Base-by-base conservation (phyloP, 2,888 invertebrate genomes). In the Lydus trimaculatus region DNA sequence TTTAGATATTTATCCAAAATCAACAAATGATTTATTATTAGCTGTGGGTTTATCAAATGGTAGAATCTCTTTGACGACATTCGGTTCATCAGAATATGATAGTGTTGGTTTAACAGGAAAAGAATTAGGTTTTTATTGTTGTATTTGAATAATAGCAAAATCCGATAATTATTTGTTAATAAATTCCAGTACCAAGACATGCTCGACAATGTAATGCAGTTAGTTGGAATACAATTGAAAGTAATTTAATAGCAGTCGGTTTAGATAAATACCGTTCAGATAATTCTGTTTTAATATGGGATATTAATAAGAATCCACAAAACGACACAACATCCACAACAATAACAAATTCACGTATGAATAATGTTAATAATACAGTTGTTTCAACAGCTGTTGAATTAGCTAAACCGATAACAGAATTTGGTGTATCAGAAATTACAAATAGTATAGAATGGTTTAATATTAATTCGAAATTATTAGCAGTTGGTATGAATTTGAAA, bases 41-140 rank as follows among this genome's bases (percentile, higher is more conserved):
- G 97, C 97, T 0, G 89, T 97, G 8, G 98, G 97, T 0, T 91
- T 96, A 80, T 91, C 93, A 0, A 96, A 92, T 87, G 97, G 98
- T n/a, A 91, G 92, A 86, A 92, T 98, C 48, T 88, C 92, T 0
- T 87, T 98, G 7, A 92, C 93, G 31, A 92, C 92, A 11, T 92
- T 95, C 78, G 92, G 92, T 56, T 91, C 92, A 61, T 75, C 83
- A 7, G 88, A 89, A 39, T 88, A 87, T 82, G 94, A 94, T 80
- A 87, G 90, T 0, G 84, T 90, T 58, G 90, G 91, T 17, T 85
- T 94, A 13, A 88, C 91, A 43, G 94, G 93, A 65, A 91, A 91
- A 82, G 95, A 95, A 84, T 90, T 95, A 82, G 89, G 94, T 94
- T 84, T 79, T 4, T 62, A n/a, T n/a, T n/a, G n/a, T 59, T 63